A percentile compares a stretch with the other conserved stretches of the same genome.
Conservation (phyloP, 1,140 invertebrate species). For the Brachionus plicatilis region DNA sequence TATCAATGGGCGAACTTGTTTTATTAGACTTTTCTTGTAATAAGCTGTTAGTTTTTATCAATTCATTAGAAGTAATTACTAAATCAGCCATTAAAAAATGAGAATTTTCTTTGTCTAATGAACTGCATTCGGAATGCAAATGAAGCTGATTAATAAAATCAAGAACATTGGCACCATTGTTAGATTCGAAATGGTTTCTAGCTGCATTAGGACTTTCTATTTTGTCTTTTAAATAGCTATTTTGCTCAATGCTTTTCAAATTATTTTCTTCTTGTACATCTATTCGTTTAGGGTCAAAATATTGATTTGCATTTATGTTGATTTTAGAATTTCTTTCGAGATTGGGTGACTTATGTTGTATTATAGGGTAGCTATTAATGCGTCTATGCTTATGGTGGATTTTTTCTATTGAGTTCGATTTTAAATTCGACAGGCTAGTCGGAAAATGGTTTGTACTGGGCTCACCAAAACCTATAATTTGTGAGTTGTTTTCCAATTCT, state of each 20-base stretch:
- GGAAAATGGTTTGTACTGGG: background rate
- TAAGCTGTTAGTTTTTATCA: background rate
- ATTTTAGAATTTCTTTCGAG: background rate
- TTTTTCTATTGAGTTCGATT: background rate
- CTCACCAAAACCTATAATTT: background rate
- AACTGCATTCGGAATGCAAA: background rate
- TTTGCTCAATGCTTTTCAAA: background rate
- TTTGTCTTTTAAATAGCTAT: background rate
- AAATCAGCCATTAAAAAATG: constrained; percentile 36
- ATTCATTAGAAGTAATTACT: constrained; percentile 12
- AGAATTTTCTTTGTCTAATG: constrained; percentile 32
- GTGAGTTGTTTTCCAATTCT: background rate
- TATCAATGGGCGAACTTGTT: background rate
- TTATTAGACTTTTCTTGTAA: background rate
- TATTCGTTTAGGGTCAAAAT: background rate
- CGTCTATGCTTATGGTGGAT: background rate
- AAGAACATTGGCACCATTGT: background rate
- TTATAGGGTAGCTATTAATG: background rate
- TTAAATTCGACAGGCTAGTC: background rate
- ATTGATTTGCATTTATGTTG: background rate
- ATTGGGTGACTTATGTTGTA: background rate
- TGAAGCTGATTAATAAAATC: constrained; percentile 34
- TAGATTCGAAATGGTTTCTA: background rate
- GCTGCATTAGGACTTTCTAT: background rate
- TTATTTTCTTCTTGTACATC: background rate